Evolutionary conservation across 2,888 invertebrate genomes (phyloP).

Genomic region (Timandra comae): DNA sequence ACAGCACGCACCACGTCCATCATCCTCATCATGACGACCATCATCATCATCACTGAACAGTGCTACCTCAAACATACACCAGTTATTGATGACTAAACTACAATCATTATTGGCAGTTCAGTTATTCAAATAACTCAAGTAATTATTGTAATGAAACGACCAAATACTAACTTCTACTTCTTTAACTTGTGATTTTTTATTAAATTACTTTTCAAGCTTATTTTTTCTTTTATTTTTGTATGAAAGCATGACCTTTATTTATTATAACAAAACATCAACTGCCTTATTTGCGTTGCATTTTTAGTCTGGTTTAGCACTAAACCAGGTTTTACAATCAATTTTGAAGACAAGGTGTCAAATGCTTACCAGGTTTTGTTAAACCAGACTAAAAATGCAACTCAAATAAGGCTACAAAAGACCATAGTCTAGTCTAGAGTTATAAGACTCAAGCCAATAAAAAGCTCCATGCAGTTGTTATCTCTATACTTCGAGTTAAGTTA

Average conservation of each 20-base stretch:
- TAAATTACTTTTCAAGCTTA: background rate
- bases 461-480: too few relatives aligned
- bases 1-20: conserved; percentile 14
- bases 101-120: background rate
- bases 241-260: background rate
- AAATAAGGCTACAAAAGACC: too few relatives aligned
- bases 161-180: background rate
- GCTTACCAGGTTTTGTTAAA: too few relatives aligned
- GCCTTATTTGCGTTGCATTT: too few relatives aligned
- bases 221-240: background rate
- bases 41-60: background rate
- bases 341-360: too few relatives aligned
- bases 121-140: background rate
- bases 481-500: too few relatives aligned
- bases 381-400: too few relatives aligned
- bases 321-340: too few relatives aligned
- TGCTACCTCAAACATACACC: background rate
- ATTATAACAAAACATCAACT: background rate
- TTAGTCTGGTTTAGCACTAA: too few relatives aligned
- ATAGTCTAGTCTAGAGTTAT: too few relatives aligned
- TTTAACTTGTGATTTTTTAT: background rate
- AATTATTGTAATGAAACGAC: too few relatives aligned
- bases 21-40: background rate
- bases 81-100: background rate
- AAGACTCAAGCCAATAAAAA: too few relatives aligned